Percentiles rank a stretch among this genome's conserved stretches.
Evolutionary conservation across 2,797 vertebrate genomes (phyloP).

Genomic region (Pseudochirops corinnae): DNA sequence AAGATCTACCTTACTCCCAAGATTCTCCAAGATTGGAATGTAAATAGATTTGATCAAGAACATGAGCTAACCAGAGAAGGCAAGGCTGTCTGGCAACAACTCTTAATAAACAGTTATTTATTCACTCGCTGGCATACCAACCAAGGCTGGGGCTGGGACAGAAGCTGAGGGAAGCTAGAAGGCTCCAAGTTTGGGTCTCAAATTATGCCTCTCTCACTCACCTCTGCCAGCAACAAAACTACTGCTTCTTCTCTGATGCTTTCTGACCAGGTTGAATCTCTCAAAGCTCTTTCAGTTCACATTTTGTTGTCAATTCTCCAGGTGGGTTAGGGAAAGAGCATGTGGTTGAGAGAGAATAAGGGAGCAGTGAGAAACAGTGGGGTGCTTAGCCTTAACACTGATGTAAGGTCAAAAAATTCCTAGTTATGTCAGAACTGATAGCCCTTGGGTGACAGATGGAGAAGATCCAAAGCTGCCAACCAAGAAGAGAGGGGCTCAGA

Average conservation of each 20-base stretch:
- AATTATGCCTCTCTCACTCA: not conserved
- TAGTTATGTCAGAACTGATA: not conserved
- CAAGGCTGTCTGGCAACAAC: not conserved
- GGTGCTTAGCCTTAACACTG: not conserved
- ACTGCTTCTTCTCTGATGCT: not conserved
- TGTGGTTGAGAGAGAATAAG: not conserved
- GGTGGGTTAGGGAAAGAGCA: slow-evolving; percentile 1
- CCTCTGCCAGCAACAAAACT: no score
- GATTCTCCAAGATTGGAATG: not conserved
- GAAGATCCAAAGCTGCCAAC: not conserved
- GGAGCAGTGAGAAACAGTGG: not conserved
- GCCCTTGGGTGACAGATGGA: rapidly evolving
- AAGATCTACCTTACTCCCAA: not conserved
- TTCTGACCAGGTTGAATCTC: not conserved
- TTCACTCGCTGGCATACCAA: not conserved
- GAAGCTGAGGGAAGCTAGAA: not conserved
- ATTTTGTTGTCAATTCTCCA: not conserved
- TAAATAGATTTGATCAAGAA: not conserved
- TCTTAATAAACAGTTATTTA: not conserved
- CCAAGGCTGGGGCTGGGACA: not conserved
- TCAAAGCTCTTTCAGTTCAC: not conserved
- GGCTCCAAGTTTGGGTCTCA: not conserved
- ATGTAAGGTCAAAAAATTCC: not conserved
- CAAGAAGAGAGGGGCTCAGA: rapidly evolving
- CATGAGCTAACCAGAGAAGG: not conserved